These are phyloP conservation scores for Butorides virescens DNA, from an alignment of 2,113 vertebrate genomes.

Conservation along the genomic window DNA sequence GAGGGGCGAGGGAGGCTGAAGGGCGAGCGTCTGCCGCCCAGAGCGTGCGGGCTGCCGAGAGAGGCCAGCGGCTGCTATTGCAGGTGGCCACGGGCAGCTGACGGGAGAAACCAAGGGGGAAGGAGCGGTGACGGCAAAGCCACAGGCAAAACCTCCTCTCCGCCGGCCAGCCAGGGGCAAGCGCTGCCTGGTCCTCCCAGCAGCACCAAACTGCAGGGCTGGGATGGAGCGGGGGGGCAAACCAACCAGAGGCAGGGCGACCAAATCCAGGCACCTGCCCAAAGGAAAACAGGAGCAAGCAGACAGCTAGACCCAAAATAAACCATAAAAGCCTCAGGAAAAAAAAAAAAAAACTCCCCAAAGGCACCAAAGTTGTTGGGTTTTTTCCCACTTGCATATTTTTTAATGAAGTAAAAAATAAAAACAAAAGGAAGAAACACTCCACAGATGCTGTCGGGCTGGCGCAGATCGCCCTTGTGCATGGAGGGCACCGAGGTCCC, in stretches of 20 bases:
- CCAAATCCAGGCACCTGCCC: not conserved
- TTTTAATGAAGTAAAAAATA: constrained; percentile 59
- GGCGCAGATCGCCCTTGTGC: not conserved
- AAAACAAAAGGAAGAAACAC: not conserved
- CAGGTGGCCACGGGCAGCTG: not conserved
- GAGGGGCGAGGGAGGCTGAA: not conserved
- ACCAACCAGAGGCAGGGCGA: not conserved
- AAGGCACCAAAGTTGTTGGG: not conserved
- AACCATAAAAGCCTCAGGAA: not conserved
- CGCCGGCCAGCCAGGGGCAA: not conserved
- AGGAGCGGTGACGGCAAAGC: not conserved
- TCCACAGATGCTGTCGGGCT: not conserved
- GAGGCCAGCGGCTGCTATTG: not conserved
- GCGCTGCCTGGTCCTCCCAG: not conserved
- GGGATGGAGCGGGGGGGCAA: not conserved
- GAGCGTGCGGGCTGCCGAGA: not conserved
- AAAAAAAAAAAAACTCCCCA: not conserved
- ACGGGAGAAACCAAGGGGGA: not conserved
- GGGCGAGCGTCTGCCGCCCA: not conserved
- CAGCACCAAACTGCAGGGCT: not conserved
- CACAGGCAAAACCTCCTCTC: not conserved
- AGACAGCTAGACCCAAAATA: not conserved
- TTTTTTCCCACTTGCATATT: not conserved
- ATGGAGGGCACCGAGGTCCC: not conserved
- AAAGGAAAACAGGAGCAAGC: not conserved